Evolutionary conservation across 2,888 invertebrate genomes (phyloP).

Genomic region (Argynnis bischoffii): DNA sequence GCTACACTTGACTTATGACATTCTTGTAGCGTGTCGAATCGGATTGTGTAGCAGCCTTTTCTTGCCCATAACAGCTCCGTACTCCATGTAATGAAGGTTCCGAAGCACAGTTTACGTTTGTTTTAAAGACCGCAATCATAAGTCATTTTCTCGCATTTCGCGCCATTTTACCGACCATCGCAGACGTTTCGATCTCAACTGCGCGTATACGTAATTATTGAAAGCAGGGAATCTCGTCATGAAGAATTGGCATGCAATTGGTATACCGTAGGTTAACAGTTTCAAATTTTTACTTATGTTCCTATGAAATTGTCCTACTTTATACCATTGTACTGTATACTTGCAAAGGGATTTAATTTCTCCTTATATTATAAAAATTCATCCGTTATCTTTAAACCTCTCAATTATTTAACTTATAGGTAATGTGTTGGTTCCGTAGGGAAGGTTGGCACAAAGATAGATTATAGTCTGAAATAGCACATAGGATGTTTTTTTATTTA

Average conservation of each 20-base stretch:
- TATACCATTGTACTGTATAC: too few species aligned
- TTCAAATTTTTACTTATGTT: slow-evolving; percentile 3
- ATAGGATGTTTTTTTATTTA: too few species aligned
- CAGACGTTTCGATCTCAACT: slow-evolving; percentile 51
- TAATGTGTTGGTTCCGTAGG: too few species aligned
- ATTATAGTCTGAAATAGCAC: too few species aligned
- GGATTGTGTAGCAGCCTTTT: slow-evolving; percentile 45
- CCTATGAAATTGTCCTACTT: background rate
- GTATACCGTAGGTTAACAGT: slow-evolving; percentile 42
- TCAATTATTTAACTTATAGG: too few species aligned
- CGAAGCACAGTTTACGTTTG: slow-evolving; percentile 60
- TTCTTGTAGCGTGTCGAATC: slow-evolving; percentile 45
- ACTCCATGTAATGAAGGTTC: slow-evolving; percentile 53
- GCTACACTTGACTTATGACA: slow-evolving; percentile 45
- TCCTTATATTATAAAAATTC: too few species aligned
- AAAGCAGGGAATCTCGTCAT: slow-evolving; percentile 54
- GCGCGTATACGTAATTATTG: slow-evolving; percentile 58
- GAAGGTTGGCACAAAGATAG: too few species aligned
- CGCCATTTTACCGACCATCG: slow-evolving; percentile 62
- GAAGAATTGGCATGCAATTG: slow-evolving; percentile 43
- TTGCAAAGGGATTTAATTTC: too few species aligned
- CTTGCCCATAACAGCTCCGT: slow-evolving; percentile 45
- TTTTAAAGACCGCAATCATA: slow-evolving; percentile 71
- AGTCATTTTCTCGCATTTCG: slow-evolving; percentile 70
- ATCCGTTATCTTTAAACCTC: too few species aligned